Evolutionary conservation across 2,888 invertebrate species (phyloP), one percentile per base, ranked within the genome.

Genomic region (Pseudococcus jackbeardsleyi): DNA sequence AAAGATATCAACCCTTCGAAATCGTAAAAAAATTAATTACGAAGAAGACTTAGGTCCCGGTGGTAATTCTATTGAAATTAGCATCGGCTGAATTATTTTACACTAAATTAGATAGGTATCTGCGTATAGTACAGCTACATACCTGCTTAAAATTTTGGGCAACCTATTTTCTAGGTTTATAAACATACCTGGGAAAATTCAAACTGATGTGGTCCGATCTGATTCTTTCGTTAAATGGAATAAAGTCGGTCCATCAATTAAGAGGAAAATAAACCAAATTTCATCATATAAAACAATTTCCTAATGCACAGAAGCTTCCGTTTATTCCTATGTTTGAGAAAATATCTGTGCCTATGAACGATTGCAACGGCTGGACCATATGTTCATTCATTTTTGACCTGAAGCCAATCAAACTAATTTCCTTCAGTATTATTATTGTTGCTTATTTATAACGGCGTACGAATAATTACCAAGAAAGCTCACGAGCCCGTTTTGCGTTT

Each of bases 381-480:
- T 77, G 77, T 8, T 77, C 7, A 77, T 39, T 77, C 77, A 77
- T 77, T 77, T 42, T 77, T 77, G 77, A 77, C 39, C 42, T 22
- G n/a, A 77, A 77, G 77, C 77, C 77, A 77, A 77, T 77, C 77
- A 77, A 39, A 77, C 77, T 77, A 77, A 77, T 77, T 33, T 77
- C n/a, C 39, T 77, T 77, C 77, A 4, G 4, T 33, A 15, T 77
- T 77, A 39, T 77, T 77, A 12, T 42, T 39, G 26, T 17, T 26
- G 17, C 42, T 39, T 77, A 77, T 77, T 77, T 42, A 77, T 33
- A 39, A 77, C 77, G 77, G 33, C 33, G 42, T 68, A 68, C 26
- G 26, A 68, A 68, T 68, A 68, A 68, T 68, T 68, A 68, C 26
- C 68, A 1, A 68, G 68, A 68, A 68, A 68, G 12, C 64, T 68